Conservation (phyloP, 2,113 vertebrate species). For the pig (Sus scrofa) region DNA sequence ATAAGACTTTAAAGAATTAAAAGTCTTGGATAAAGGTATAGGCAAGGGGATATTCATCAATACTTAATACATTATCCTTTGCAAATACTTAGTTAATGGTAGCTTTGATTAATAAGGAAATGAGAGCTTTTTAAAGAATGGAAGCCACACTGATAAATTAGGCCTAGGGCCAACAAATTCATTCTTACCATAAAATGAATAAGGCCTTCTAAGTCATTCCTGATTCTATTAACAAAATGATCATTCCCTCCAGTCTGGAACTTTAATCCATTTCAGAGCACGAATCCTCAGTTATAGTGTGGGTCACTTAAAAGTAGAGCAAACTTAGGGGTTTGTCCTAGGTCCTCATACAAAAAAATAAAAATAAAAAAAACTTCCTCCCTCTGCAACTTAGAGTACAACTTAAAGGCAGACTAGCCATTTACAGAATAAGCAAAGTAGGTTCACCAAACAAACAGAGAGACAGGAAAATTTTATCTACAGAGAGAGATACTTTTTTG, state of each 20-base stretch:
- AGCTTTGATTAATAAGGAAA: constrained; percentile 56
- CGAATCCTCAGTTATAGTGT: not conserved
- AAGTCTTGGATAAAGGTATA: constrained; percentile 55
- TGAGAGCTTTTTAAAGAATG: constrained; percentile 43
- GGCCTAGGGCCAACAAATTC: not conserved
- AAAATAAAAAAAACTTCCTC: constrained; percentile 3
- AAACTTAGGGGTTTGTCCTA: not conserved
- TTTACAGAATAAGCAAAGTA: not conserved
- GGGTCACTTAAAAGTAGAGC: not conserved
- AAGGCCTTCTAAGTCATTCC: not conserved
- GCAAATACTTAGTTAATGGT: constrained; percentile 44
- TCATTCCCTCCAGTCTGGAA: constrained; percentile 18
- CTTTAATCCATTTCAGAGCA: constrained; percentile 26
- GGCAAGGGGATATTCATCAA: constrained; percentile 21
- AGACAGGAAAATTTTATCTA: not conserved
- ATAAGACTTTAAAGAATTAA: constrained; percentile 48
- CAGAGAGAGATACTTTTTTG: not conserved
- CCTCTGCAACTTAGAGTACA: not conserved
- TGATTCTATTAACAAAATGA: constrained; percentile 43
- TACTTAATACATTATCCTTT: constrained; percentile 58
- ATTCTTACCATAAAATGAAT: not conserved
- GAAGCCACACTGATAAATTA: constrained; percentile 53
- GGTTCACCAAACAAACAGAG: not conserved
- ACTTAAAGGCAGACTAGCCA: not conserved
- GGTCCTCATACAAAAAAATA: not conserved